Conservation (phyloP, 2,888 invertebrate genomes). For the Drosophila eohydei region DNA sequence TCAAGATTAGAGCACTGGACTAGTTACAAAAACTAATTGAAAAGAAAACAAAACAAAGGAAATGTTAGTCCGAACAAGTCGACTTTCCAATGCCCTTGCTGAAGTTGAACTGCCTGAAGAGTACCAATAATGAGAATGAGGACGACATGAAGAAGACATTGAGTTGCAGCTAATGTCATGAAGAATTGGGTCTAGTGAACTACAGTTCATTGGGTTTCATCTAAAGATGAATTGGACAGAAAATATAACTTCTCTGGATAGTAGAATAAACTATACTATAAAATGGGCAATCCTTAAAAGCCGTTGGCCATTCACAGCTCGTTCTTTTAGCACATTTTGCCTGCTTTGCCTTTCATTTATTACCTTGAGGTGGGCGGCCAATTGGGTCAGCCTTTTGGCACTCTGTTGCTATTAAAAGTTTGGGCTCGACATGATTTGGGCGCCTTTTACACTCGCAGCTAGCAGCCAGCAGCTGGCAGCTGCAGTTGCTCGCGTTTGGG, state of each 20-base stretch:
- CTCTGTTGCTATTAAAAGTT: conserved; percentile 50
- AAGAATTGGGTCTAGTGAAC: too few relatives aligned
- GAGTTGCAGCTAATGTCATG: too few relatives aligned
- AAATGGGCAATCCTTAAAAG: background rate
- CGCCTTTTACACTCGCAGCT: conserved; percentile 24
- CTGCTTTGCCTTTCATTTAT: conserved; percentile 28
- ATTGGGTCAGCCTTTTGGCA: conserved; percentile 65
- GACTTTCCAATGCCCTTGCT: conserved; percentile 8
- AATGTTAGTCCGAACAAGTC: background rate
- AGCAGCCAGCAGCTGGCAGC: conserved; percentile 8
- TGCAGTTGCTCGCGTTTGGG: conserved; percentile 21
- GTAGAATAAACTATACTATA: background rate
- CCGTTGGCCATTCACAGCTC: conserved; percentile 1
- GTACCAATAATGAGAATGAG: too few relatives aligned
- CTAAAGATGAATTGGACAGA: background rate
- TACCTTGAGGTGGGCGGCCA: conserved; percentile 46
- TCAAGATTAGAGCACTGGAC: conserved; percentile 53
- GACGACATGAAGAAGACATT: too few relatives aligned
- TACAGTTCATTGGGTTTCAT: too few relatives aligned
- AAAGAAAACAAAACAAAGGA: conserved; percentile 7
- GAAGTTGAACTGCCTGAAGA: too few relatives aligned
- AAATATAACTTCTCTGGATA: background rate
- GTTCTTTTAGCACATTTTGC: background rate
- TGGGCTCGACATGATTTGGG: conserved; percentile 60
- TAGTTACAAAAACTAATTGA: conserved; percentile 18